phyloP scores from a whole-genome alignment of 2,113 vertebrate species.

The Helogale parvula region DNA sequence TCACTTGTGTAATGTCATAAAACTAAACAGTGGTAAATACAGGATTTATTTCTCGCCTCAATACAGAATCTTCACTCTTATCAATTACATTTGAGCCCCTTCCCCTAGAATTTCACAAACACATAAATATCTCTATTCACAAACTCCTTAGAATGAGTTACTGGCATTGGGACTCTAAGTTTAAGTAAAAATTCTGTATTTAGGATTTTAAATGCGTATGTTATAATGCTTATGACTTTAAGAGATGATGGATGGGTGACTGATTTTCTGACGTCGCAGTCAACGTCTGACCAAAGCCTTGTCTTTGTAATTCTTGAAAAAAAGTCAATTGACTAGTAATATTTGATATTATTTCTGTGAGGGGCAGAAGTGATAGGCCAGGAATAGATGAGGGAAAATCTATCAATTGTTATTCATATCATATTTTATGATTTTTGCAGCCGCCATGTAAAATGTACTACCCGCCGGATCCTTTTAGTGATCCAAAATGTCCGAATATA shows the following conservation, averaged over 20 bases:
- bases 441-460: constrained; percentile 51
- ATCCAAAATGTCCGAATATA: constrained; percentile 35
- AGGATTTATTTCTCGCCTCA: neutral
- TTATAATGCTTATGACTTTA: neutral
- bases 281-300: neutral
- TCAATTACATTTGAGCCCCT: neutral
- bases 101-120: neutral
- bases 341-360: neutral
- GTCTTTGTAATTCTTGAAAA: neutral
- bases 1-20: neutral
- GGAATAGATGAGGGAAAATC: neutral
- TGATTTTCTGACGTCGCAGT: neutral
- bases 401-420: neutral
- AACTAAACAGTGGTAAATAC: neutral
- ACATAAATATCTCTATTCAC: neutral
- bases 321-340: neutral
- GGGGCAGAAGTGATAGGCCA: neutral
- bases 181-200: neutral
- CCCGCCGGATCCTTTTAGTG: neutral
- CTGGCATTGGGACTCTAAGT: neutral
- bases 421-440: constrained; percentile 34
- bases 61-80: neutral
- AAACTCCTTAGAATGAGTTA: neutral
- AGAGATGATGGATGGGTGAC: neutral
- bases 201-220: neutral